Conservation (phyloP, 1,140 invertebrate genomes). For the Drosophila orosa region DNA sequence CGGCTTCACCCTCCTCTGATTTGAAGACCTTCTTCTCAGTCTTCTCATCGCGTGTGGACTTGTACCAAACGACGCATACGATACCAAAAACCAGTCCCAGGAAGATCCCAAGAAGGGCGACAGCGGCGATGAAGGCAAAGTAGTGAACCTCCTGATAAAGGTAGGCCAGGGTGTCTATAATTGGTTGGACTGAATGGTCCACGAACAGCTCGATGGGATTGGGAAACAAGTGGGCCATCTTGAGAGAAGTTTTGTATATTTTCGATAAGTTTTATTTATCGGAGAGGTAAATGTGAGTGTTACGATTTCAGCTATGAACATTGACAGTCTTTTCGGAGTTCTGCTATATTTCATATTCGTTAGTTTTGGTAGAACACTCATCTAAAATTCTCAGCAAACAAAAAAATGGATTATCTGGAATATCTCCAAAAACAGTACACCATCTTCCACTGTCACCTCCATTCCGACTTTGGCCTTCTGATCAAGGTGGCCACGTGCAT, state of each 20-base stretch:
- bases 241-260: background rate
- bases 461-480: conserved; percentile 51
- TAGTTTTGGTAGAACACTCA: background rate
- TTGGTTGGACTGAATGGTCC: conserved; percentile 34
- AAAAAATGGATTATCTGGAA: conserved; percentile 48
- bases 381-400: conserved; percentile 8
- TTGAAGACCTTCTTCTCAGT: background rate
- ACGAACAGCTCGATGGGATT: conserved; percentile 61
- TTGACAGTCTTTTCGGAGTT: background rate
- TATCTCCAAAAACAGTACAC: conserved; percentile 48
- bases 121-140: conserved; percentile 17
- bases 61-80: conserved; percentile 50
- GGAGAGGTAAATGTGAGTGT: background rate
- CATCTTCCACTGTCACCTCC: conserved; percentile 49
- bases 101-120: conserved; percentile 29
- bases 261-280: too few relatives aligned
- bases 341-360: background rate
- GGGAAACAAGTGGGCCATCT: conserved; percentile 19
- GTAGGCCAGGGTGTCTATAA: conserved; percentile 50
- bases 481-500: conserved; percentile 59
- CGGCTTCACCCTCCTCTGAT: too few relatives aligned
- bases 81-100: conserved; percentile 41
- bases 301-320: background rate
- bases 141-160: conserved; percentile 45
- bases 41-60: background rate